Evolutionary conservation across 1,140 invertebrate species (phyloP).

Genomic region (Pissodes strobi): DNA sequence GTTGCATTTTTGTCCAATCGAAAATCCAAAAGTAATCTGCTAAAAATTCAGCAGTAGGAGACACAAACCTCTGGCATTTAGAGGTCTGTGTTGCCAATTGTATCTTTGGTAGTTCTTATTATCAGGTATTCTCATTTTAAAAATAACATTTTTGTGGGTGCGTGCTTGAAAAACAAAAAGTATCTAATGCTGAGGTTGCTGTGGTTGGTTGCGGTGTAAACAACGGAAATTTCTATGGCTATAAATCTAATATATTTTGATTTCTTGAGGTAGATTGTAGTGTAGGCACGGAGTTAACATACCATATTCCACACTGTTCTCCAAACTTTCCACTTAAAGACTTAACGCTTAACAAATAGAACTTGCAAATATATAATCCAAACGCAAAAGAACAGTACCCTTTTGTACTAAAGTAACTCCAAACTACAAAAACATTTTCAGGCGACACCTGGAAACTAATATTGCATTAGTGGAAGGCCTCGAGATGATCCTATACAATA

Average conservation of each 20-base stretch:
- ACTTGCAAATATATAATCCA: not conserved
- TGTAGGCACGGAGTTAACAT: conserved; percentile 50
- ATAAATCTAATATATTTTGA: conserved; percentile 54
- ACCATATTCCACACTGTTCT: conserved; percentile 48
- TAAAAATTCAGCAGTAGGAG: no score
- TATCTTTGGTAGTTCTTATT: no score
- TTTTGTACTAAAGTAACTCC: conserved; percentile 11
- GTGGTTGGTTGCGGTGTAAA: conserved; percentile 49
- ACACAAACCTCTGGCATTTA: no score
- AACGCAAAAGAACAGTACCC: conserved; percentile 1
- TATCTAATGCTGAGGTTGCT: conserved; percentile 41
- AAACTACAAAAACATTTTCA: conserved; percentile 22
- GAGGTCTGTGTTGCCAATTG: no score
- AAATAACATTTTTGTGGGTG: no score
- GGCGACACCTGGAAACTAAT: conserved; percentile 3
- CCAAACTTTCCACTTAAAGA: conserved; percentile 49
- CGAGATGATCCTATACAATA: conserved; percentile 54
- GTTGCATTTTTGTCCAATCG: no score
- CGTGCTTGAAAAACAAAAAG: conserved; percentile 34
- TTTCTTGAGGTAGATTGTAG: conserved; percentile 55
- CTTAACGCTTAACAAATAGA: conserved; percentile 1
- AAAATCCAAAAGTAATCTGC: no score
- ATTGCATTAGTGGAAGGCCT: conserved; percentile 51
- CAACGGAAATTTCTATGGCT: conserved; percentile 53
- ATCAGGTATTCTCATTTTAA: no score